Base-by-base conservation (phyloP, 2,888 invertebrate species). In the Nomada lathburiana region DNA sequence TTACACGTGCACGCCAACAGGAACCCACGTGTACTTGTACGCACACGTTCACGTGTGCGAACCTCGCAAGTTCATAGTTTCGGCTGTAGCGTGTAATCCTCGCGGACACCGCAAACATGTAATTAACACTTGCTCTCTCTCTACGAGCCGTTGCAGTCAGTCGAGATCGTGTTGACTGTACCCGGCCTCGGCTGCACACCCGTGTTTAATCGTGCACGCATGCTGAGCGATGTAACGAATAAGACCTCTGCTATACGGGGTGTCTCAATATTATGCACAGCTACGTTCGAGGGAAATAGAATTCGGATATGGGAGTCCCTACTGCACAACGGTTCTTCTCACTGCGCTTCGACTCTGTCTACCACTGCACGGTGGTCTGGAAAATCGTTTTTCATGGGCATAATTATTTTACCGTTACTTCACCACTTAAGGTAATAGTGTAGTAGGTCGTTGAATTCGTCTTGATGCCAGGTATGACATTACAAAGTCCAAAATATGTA, bases 91-190 rank as follows among this genome's bases (percentile, higher is more conserved):
- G 92, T 92, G 92, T 93, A 93, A 93, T 93, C 93, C 93, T 92
- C 90, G 91, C 91, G 93, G 93, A 93, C 92, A 92, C 93, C 93
- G 92, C 93, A 93, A 93, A 93, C 93, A 93, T 92, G 93, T 93
- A 94, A 94, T 94, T 93, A 93, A 93, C 93, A 93, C 93, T 91
- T 92, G 92, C 92, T 92, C 92, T 88, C 90, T 87, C 89, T 86
- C 76, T 67, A 67, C 82, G 80, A 67, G 82, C 79, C 76, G 83
- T 79, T 80, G 77, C 82, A 79, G 81, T 84, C 82, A 84, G 79
- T 77, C 76, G 81, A 83, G 85, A 87, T 87, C 88, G 68, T 74
- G 76, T 76, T 80, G 88, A 84, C 84, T 86, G 67, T 81, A 82
- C 82, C 76, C 63, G 7, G 47, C 65, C 55, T 52, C 67, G 83